phyloP scores from a whole-genome alignment of 2,888 invertebrate species.

The Ctenicera cuprea region DNA sequence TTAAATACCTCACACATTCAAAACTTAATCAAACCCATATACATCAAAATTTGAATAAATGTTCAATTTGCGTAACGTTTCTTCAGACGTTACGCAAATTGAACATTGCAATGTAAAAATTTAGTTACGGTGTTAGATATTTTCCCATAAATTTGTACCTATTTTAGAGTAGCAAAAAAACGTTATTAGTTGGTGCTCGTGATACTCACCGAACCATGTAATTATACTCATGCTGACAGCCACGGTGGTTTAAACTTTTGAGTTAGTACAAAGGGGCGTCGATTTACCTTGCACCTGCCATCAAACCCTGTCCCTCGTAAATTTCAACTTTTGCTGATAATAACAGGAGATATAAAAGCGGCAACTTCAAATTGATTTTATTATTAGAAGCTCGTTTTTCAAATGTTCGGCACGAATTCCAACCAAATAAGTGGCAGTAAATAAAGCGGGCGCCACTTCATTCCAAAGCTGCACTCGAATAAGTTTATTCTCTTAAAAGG shows the following conservation, averaged over 20 bases:
- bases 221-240: conserved; percentile 23
- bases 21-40: no score
- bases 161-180: background rate
- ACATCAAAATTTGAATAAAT: no score
- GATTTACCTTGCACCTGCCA: conserved; percentile 34
- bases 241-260: conserved; percentile 13
- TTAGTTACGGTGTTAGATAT: no score
- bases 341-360: conserved; percentile 10
- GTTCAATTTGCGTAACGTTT: no score
- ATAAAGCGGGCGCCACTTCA: conserved; percentile 25
- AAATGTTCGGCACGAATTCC: conserved; percentile 7
- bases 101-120: background rate
- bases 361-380: conserved; percentile 18
- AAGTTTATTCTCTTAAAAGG: conserved; percentile 26
- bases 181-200: background rate
- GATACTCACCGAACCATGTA: conserved; percentile 19
- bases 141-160: background rate
- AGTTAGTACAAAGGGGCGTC: conserved; percentile 26
- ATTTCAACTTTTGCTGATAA: conserved; percentile 27
- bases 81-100: no score
- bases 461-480: conserved; percentile 27
- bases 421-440: background rate
- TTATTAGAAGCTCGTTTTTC: conserved; percentile 11
- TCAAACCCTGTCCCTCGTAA: conserved; percentile 18
- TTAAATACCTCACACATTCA: no score